Conservation (phyloP, 2,888 invertebrate genomes). For the Entomobrya multifasciata region DNA sequence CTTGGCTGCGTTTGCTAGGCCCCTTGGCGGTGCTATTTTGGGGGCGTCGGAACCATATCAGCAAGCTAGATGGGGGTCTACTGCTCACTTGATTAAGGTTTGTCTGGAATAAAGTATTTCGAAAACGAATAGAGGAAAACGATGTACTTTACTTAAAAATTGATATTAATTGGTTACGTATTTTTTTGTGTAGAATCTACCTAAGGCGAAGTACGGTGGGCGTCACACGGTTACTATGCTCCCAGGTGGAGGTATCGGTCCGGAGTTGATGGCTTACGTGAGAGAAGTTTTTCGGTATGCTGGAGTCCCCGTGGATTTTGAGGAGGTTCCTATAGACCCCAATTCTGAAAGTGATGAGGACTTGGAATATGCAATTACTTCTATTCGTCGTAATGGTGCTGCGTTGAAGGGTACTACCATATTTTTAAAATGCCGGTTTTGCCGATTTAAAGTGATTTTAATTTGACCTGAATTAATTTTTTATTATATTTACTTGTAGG, state of each 20-base stretch:
- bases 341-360: slow-evolving; percentile 82
- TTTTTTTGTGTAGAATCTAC: slow-evolving; percentile 81
- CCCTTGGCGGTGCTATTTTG: not conserved
- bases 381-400: slow-evolving; percentile 97
- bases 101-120: not conserved
- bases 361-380: slow-evolving; percentile 94
- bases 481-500: slow-evolving; percentile 82
- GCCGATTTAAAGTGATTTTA: too few species aligned
- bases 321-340: slow-evolving; percentile 58
- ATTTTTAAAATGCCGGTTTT: too few species aligned
- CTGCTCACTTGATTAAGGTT: not conserved
- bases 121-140: too few species aligned
- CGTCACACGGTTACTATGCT: slow-evolving; percentile 96
- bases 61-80: not conserved
- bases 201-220: slow-evolving; percentile 94
- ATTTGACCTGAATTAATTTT: not conserved
- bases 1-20: not conserved
- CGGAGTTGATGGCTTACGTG: slow-evolving; percentile 80
- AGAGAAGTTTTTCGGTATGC: slow-evolving; percentile 95
- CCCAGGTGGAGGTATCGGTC: slow-evolving; percentile 89
- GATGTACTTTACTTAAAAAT: too few species aligned
- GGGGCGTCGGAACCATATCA: not conserved
- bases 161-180: not conserved
- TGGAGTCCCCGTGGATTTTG: slow-evolving; percentile 89
- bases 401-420: slow-evolving; percentile 88